A percentile compares a stretch with the other conserved stretches of the same genome.
Conservation (phyloP, 2,797 vertebrate species). For the Tolypeutes matacus region DNA sequence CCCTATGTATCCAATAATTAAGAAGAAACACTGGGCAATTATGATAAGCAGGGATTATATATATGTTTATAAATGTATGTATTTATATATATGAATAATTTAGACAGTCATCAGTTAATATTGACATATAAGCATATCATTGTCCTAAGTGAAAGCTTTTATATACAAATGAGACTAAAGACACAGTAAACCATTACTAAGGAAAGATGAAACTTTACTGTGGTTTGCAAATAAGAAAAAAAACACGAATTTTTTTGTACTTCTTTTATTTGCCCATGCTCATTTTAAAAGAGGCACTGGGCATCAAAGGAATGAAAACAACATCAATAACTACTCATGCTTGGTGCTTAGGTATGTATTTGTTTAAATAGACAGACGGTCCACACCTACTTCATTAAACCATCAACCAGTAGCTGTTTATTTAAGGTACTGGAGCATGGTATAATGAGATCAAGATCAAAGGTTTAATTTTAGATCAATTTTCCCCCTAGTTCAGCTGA, state of each 20-base stretch:
- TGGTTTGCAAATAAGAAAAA: neutral
- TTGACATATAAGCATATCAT: neutral
- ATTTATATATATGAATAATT: neutral
- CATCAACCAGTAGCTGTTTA: constrained; percentile 28
- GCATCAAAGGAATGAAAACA: neutral
- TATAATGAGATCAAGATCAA: neutral
- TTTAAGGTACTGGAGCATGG: neutral
- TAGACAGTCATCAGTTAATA: neutral
- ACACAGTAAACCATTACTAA: neutral
- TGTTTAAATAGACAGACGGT: neutral
- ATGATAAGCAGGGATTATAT: neutral
- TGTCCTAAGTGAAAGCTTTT: neutral
- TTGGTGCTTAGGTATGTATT: neutral
- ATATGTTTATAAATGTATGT: too few relatives aligned
- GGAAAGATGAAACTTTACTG: neutral
- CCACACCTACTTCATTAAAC: constrained; percentile 8
- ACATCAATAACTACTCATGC: constrained; percentile 6
- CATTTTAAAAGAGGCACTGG: neutral
- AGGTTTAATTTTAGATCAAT: neutral
- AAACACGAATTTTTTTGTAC: neutral
- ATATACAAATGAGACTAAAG: neutral
- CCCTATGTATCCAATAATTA: neutral
- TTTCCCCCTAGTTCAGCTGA: neutral
- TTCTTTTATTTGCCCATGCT: neutral
- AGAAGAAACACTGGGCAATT: neutral